Base-by-base conservation (phyloP, 2,888 invertebrate species). In the Acronicta leporina region DNA sequence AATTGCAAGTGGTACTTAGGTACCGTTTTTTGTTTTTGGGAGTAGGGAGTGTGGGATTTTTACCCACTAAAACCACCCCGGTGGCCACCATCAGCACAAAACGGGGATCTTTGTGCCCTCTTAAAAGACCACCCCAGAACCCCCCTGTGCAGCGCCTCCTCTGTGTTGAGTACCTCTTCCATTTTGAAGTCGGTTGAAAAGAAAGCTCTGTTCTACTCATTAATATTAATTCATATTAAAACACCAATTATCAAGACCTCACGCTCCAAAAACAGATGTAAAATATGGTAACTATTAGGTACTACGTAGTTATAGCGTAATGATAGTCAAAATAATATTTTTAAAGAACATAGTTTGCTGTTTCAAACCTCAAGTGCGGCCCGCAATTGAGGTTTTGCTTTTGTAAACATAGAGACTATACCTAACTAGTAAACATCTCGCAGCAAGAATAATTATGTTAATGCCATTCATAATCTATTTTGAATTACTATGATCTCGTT, bases 301-400 rank as follows among this genome's bases (percentile, higher is more conserved):
- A 20, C 20, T 16, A 56, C 44, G 46, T 55, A 56, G 46, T 51
- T 62, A 52, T 51, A 57, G 62, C 35, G 16, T 47, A 11, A n/a
- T 55, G 47, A 56, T 49, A 50, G 52, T 73, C 76, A 77, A 77
- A 80, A 65, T 57, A 57, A 33, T 2, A 53, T 71, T 79, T 71
- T 71, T 59, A 48, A 54, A 46, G 20, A 20, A 2, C 20, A 4
- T 4, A 20, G 50, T 25, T 64, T 78, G 80, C 75, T 77, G 69
- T 81, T 73, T 60, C 42, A 51, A 42, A 49, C 15, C 14, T 35
- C 46, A 58, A 15, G 38, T 58, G 45, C n/a, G n/a, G 20, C 16
- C 56, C 49, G 43, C 51, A 35, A 6, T 65, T 65, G 49, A 59
- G 51, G 68, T 63, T 77, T 67, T 62, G 59, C 58, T 67, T 40